phyloP scores from a whole-genome alignment of 2,888 invertebrate genomes.

The Minunthozetes semirufus region DNA sequence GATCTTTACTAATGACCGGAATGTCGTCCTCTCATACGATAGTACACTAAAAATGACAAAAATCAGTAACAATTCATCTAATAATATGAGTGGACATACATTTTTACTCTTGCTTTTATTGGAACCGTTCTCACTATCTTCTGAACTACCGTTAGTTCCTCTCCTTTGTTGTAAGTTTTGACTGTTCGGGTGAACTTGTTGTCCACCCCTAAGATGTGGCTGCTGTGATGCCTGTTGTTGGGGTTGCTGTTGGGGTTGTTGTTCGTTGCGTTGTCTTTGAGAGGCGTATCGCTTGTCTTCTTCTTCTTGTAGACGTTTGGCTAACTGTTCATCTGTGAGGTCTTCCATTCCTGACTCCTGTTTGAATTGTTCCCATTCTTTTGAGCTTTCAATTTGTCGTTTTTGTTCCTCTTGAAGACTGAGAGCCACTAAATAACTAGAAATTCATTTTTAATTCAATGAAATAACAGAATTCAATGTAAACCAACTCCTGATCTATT shows the following conservation, averaged over 20 bases:
- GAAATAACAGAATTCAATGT: constrained; percentile 29
- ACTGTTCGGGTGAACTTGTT: constrained; percentile 24
- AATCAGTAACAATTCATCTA: neutral
- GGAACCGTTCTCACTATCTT: constrained; percentile 15
- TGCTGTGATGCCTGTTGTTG: constrained; percentile 9
- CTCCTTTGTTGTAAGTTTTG: constrained; percentile 14
- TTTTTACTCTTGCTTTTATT: constrained; percentile 32
- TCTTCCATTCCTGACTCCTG: constrained; percentile 30
- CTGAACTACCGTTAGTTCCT: constrained; percentile 9
- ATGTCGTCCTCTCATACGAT: constrained; percentile 30
- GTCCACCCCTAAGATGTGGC: constrained; percentile 17
- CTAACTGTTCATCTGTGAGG: constrained; percentile 49
- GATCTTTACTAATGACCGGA: neutral
- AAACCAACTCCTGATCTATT: constrained; percentile 49
- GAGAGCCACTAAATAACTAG: constrained; percentile 52
- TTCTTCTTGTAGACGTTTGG: constrained; percentile 51
- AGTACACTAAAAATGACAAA: constrained; percentile 15
- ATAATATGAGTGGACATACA: neutral
- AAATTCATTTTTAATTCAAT: constrained; percentile 31
- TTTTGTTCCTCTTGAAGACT: constrained; percentile 50
- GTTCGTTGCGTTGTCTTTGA: neutral
- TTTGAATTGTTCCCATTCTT: constrained; percentile 45
- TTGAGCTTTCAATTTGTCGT: constrained; percentile 42
- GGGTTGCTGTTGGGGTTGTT: neutral
- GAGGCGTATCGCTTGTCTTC: constrained; percentile 45